Conservation (phyloP, 2,113 vertebrate genomes). For the Chroicocephalus ridibundus region DNA sequence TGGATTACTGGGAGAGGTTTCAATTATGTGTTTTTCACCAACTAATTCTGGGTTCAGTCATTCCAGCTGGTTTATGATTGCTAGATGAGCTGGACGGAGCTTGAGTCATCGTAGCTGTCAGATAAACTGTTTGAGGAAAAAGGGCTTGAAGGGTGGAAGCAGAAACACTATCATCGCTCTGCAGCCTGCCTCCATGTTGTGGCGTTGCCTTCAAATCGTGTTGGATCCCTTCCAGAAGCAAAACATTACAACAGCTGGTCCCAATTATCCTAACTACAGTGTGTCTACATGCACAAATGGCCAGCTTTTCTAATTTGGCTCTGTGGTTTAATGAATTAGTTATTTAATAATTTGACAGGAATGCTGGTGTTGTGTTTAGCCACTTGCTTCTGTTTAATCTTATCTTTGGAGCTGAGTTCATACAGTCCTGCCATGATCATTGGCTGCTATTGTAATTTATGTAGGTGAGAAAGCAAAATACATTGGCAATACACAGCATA, state of each 20-base stretch:
- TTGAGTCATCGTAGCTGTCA: slow-evolving; percentile 3
- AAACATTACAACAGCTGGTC: slow-evolving; percentile 75
- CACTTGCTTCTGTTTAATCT: slow-evolving; percentile 59
- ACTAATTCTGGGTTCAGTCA: background rate
- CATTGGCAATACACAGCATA: background rate
- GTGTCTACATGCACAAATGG: slow-evolving; percentile 53
- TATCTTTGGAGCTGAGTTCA: slow-evolving; percentile 26
- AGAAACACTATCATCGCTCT: background rate
- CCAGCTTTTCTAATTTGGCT: slow-evolving; percentile 51
- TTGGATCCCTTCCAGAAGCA: slow-evolving; percentile 68
- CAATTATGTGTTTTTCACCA: background rate
- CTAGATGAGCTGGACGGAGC: background rate
- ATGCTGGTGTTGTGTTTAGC: slow-evolving; percentile 39
- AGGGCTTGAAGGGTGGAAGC: background rate
- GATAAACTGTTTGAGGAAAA: slow-evolving; percentile 15
- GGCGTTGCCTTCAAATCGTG: slow-evolving; percentile 24
- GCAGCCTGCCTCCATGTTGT: slow-evolving; percentile 35
- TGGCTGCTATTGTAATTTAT: slow-evolving; percentile 21
- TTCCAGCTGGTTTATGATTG: slow-evolving; percentile 40
- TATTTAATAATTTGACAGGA: slow-evolving; percentile 67
- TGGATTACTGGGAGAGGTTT: background rate
- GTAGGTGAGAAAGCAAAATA: slow-evolving; percentile 6
- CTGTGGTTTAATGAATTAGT: slow-evolving; percentile 58
- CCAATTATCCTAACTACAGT: slow-evolving; percentile 74
- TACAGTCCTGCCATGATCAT: background rate